Percentiles rank a stretch among this genome's conserved stretches.
phyloP scores from a whole-genome alignment of 2,113 vertebrate species.

The Boleophthalmus pectinirostris region DNA sequence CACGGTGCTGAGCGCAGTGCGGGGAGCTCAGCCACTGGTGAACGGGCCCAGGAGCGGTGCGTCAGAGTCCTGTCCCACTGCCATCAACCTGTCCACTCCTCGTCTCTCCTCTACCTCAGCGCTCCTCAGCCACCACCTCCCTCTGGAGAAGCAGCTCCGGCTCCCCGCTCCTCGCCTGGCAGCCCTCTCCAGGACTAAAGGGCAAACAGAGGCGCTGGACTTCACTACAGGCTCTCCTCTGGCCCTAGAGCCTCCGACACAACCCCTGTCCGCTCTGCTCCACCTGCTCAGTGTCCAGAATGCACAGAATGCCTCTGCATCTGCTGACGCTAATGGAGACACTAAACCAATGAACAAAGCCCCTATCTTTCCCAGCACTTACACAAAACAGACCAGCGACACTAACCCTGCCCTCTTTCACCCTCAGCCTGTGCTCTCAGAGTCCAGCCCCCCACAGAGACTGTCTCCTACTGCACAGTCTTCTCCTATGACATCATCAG shows the following conservation, averaged over 20 bases:
- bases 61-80: conserved; percentile 51
- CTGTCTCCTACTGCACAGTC: conserved; percentile 32
- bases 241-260: conserved; percentile 70
- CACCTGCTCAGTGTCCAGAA: conserved; percentile 77
- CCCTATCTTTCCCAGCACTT: conserved; percentile 36
- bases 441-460: conserved; percentile 48
- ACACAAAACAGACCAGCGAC: conserved; percentile 51
- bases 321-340: conserved; percentile 50
- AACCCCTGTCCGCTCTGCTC: conserved; percentile 77
- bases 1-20: conserved; percentile 62
- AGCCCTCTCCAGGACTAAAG: conserved; percentile 46
- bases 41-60: conserved; percentile 54
- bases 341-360: conserved; percentile 55
- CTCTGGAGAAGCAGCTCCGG: conserved; percentile 55
- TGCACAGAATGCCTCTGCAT: conserved; percentile 54
- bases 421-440: conserved; percentile 21
- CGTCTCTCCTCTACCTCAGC: conserved; percentile 71
- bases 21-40: conserved; percentile 58
- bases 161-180: conserved; percentile 42
- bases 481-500: conserved; percentile 9
- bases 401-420: conserved; percentile 51
- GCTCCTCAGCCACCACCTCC: conserved; percentile 50
- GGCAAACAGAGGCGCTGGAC: conserved; percentile 62
- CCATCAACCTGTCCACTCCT: conserved; percentile 68
- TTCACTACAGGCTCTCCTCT: conserved; percentile 64